Conservation (phyloP, 2,797 vertebrate species). For the Takifugu rubripes region DNA sequence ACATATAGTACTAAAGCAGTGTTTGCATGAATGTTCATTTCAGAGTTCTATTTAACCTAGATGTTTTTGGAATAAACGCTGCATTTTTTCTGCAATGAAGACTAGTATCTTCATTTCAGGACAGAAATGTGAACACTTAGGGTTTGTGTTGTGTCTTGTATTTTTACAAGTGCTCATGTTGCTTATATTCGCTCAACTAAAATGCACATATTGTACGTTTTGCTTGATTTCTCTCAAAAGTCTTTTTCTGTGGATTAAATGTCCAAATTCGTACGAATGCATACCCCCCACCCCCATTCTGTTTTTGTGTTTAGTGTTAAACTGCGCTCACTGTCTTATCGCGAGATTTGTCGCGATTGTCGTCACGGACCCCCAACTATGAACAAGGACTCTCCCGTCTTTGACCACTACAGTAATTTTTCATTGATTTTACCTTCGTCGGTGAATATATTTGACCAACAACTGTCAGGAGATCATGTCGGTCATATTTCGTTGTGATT, state of each 20-base stretch:
- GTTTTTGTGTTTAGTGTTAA: neutral
- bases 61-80: no score
- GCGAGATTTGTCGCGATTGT: constrained; percentile 42
- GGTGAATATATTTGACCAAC: no score
- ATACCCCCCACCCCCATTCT: neutral
- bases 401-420: neutral
- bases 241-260: neutral
- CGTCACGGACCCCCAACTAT: constrained; percentile 7
- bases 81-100: no score
- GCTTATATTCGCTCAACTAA: no score
- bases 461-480: neutral
- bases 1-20: no score
- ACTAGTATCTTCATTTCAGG: no score
- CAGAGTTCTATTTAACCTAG: no score
- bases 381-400: constrained; percentile 7
- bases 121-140: no score
- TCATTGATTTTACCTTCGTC: neutral
- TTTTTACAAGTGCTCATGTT: no score
- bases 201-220: neutral
- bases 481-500: neutral
- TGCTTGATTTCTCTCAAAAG: neutral
- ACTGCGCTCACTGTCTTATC: constrained; percentile 17
- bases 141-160: no score
- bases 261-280: no score
- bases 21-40: no score